phyloP scores from a whole-genome alignment of 2,797 vertebrate species.

The Neosilurus mollespiculum region DNA sequence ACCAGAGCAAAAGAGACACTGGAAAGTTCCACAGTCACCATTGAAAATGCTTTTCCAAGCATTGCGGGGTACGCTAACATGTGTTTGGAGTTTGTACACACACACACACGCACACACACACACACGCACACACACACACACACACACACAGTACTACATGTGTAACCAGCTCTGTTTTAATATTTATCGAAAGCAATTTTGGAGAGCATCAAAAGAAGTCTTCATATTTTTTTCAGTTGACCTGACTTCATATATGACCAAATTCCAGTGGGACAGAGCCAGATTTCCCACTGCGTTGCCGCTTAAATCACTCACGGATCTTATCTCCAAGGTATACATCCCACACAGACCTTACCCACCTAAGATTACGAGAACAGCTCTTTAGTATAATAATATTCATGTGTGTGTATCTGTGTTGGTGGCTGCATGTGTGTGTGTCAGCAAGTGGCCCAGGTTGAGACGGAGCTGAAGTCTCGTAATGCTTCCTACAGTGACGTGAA shows the following conservation, averaged over 20 bases:
- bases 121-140: too few species aligned
- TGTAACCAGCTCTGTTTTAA: background rate
- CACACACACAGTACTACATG: too few species aligned
- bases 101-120: too few species aligned
- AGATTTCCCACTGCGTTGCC: constrained; percentile 88
- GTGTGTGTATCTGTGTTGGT: constrained; percentile 46
- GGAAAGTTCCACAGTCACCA: constrained; percentile 56
- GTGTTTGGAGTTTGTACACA: background rate
- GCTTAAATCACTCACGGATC: constrained; percentile 82
- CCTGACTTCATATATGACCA: constrained; percentile 82
- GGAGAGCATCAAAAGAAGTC: background rate
- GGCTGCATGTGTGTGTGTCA: constrained; percentile 61
- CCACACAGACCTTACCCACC: constrained; percentile 18
- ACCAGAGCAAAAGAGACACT: constrained; percentile 61
- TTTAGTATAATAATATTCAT: constrained; percentile 21
- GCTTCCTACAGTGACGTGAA: constrained; percentile 80
- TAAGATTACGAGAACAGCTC: background rate
- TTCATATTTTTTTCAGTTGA: constrained; percentile 76
- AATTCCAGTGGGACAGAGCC: constrained; percentile 96
- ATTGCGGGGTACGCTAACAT: constrained; percentile 65
- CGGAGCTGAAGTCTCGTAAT: constrained; percentile 83
- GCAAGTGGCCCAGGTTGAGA: constrained; percentile 88
- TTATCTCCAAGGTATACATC: constrained; percentile 83
- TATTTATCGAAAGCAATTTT: background rate
- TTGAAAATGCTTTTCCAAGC: constrained; percentile 67